Percentiles rank a stretch among this genome's conserved stretches.
Conservation (phyloP, 2,113 vertebrate genomes). For the Hippocampus barbouri region DNA sequence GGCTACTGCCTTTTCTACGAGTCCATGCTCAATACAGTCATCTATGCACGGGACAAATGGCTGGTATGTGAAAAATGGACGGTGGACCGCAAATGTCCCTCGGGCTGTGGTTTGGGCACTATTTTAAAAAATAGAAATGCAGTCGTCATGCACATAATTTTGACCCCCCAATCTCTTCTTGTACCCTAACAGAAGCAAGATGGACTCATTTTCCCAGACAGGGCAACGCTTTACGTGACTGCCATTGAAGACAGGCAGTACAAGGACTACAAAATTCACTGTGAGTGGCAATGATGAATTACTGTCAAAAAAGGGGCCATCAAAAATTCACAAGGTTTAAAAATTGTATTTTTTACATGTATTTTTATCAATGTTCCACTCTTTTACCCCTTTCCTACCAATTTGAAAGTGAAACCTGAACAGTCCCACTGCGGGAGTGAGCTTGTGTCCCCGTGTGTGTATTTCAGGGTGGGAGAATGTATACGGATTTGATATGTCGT, state of each 20-base stretch:
- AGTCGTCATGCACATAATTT: neutral
- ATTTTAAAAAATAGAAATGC: too few species aligned
- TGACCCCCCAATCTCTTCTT: neutral
- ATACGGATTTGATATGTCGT: slow-evolving; percentile 92
- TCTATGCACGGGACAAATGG: slow-evolving; percentile 91
- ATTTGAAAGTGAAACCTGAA: neutral
- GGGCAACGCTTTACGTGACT: slow-evolving; percentile 86
- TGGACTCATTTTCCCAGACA: slow-evolving; percentile 89
- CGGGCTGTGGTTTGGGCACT: too few species aligned
- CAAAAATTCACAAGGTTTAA: too few species aligned
- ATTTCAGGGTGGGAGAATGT: slow-evolving; percentile 91
- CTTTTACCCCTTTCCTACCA: too few species aligned
- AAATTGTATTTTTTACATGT: too few species aligned
- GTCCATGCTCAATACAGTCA: slow-evolving; percentile 92
- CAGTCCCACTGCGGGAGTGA: neutral
- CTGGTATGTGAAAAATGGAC: slow-evolving; percentile 74
- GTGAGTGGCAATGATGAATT: slow-evolving; percentile 56
- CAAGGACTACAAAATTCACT: slow-evolving; percentile 96
- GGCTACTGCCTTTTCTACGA: slow-evolving; percentile 93
- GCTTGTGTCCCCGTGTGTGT: neutral
- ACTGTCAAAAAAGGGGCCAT: neutral
- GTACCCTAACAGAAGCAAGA: slow-evolving; percentile 76
- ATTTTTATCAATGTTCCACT: too few species aligned
- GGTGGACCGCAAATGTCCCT: too few species aligned
- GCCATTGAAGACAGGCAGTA: slow-evolving; percentile 91